A percentile compares a stretch with the other conserved stretches of the same genome.
Evolutionary conservation across 2,797 vertebrate species (phyloP).

Genomic region (Mionectes olivaceus): DNA sequence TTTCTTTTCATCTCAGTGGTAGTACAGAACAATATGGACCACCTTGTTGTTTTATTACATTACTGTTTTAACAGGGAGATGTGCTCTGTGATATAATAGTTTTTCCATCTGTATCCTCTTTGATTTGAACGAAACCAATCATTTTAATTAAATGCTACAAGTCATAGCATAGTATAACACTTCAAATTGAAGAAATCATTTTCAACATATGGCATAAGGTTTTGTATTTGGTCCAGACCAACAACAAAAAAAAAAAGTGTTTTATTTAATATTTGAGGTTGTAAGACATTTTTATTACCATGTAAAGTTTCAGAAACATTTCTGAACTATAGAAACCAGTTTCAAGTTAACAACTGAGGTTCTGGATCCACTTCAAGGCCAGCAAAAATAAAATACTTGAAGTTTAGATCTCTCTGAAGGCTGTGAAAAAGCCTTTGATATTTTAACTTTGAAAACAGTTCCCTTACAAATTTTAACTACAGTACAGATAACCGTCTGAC

Average conservation of each 20-base stretch:
- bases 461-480: conserved; percentile 61
- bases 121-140: conserved; percentile 13
- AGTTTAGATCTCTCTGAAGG: conserved; percentile 60
- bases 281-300: conserved; percentile 69
- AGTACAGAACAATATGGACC: neutral
- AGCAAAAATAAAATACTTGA: conserved; percentile 67
- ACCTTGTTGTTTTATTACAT: neutral
- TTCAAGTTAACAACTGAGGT: conserved; percentile 64
- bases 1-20: neutral
- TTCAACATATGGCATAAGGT: conserved; percentile 27
- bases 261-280: conserved; percentile 66
- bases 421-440: conserved; percentile 65
- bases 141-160: conserved; percentile 64
- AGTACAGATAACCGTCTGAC: conserved; percentile 34
- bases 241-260: neutral
- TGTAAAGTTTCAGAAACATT: conserved; percentile 64
- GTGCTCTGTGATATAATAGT: neutral
- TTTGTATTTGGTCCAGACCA: conserved; percentile 48
- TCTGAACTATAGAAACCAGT: conserved; percentile 66
- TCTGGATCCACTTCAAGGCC: conserved; percentile 71
- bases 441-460: conserved; percentile 66
- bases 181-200: conserved; percentile 44
- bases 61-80: neutral
- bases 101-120: conserved; percentile 21
- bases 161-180: conserved; percentile 15